A percentile compares a stretch with the other conserved stretches of the same genome.
Evolutionary conservation across 2,888 invertebrate species (phyloP).

Genomic region (Nomada ferruginata): DNA sequence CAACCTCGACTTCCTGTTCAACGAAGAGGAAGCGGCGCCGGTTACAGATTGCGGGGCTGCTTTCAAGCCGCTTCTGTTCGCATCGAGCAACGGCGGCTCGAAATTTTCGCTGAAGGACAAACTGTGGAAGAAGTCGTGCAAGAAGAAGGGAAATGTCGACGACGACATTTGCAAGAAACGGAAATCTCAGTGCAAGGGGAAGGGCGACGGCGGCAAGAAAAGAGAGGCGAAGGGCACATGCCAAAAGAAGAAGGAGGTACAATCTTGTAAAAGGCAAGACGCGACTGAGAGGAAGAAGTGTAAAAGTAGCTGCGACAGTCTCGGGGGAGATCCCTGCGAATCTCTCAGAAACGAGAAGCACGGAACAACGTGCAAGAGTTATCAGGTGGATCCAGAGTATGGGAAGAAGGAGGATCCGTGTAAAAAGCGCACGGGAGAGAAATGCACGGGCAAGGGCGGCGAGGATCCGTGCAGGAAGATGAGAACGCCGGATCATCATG

Average conservation of each 20-base stretch:
- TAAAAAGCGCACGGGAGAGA: not conserved
- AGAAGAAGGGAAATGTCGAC: not conserved
- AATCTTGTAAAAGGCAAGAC: not conserved
- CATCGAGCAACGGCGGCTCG: not conserved
- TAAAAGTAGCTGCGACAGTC: constrained; percentile 3
- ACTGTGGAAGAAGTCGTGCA: constrained; percentile 17
- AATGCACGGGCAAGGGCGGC: not conserved
- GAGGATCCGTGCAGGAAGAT: constrained; percentile 52
- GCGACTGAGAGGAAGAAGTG: not conserved
- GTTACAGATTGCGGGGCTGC: not conserved
- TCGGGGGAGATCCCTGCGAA: constrained; percentile 37
- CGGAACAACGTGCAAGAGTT: constrained; percentile 37
- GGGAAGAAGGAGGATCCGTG: constrained; percentile 44
- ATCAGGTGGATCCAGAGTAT: constrained; percentile 22
- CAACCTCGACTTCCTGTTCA: constrained; percentile 46
- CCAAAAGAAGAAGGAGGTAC: not conserved
- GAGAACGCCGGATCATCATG: not conserved
- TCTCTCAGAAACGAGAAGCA: constrained; percentile 11
- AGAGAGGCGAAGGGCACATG: not conserved
- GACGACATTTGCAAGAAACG: constrained; percentile 35
- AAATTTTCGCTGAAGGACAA: constrained; percentile 17
- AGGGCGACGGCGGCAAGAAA: not conserved
- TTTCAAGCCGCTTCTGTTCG: not conserved
- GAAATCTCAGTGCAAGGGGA: not conserved
- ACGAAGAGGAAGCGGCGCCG: not conserved